Evolutionary conservation across 2,797 vertebrate species (phyloP).

Genomic region (Amblyraja radiata): DNA sequence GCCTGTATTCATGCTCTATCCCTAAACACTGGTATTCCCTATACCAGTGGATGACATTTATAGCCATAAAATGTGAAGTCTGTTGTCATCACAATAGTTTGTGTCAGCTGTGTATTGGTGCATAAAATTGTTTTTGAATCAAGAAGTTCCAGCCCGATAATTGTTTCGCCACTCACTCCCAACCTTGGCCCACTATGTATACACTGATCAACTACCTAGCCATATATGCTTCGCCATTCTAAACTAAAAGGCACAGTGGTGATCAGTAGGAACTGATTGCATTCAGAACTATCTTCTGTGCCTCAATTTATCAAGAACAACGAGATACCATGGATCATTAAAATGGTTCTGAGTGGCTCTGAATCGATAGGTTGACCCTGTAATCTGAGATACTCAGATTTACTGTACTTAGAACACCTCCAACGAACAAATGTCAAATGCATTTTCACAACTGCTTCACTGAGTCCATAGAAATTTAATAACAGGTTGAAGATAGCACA

Average conservation of each 20-base stretch:
- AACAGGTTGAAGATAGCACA: neutral
- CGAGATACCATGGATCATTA: too few species aligned
- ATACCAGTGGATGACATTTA: neutral
- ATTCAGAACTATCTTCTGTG: neutral
- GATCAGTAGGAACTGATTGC: neutral
- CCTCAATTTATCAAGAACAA: neutral
- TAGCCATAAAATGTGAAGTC: neutral
- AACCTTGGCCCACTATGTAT: too few species aligned
- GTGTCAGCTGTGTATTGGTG: neutral
- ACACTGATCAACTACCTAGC: too few species aligned
- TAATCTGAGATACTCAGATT: neutral
- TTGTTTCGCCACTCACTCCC: neutral
- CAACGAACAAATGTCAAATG: neutral
- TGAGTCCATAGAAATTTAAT: neutral
- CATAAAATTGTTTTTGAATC: neutral
- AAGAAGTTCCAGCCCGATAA: neutral
- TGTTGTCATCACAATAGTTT: neutral
- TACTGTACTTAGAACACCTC: neutral
- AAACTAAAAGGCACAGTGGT: neutral
- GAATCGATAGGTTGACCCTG: neutral
- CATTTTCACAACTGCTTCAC: neutral
- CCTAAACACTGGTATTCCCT: too few species aligned
- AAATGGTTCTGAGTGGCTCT: too few species aligned
- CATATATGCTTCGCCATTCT: too few species aligned
- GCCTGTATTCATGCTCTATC: too few species aligned